Evolutionary conservation across 2,797 vertebrate species (phyloP).

Genomic region (Hemibagrus guttatus): DNA sequence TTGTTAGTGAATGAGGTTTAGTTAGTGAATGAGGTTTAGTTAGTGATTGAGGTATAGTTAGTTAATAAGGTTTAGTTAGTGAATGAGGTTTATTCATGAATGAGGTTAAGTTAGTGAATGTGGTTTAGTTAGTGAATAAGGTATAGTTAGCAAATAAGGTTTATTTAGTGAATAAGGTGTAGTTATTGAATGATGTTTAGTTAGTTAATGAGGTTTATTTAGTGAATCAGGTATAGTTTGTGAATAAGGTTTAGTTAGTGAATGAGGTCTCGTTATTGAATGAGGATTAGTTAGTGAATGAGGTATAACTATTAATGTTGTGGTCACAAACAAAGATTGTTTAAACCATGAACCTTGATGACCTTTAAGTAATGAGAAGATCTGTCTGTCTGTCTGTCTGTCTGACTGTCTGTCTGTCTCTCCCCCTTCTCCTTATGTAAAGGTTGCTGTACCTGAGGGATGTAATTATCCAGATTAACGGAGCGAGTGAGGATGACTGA

Average conservation of each 20-base stretch:
- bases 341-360: not conserved
- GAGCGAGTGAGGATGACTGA: constrained; percentile 49
- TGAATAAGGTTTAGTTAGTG: not conserved
- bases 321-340: not conserved
- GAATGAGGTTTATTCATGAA: not conserved
- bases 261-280: not conserved
- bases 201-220: not conserved
- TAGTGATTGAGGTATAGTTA: not conserved
- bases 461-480: constrained; percentile 73
- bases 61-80: not conserved
- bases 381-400: constrained; percentile 51
- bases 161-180: not conserved
- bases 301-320: not conserved
- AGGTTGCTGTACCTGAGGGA: constrained; percentile 65
- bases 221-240: not conserved
- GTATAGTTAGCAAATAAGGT: not conserved
- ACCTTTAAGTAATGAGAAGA: constrained; percentile 12
- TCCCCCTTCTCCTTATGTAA: constrained; percentile 57
- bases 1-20: no score
- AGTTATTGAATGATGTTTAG: not conserved
- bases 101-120: no score
- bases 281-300: not conserved
- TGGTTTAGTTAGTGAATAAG: not conserved
- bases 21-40: no score
- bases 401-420: constrained; percentile 61